These are phyloP conservation scores for Gopherus flavomarginatus DNA, from an alignment of 2,113 vertebrate genomes.

Conservation along the genomic window DNA sequence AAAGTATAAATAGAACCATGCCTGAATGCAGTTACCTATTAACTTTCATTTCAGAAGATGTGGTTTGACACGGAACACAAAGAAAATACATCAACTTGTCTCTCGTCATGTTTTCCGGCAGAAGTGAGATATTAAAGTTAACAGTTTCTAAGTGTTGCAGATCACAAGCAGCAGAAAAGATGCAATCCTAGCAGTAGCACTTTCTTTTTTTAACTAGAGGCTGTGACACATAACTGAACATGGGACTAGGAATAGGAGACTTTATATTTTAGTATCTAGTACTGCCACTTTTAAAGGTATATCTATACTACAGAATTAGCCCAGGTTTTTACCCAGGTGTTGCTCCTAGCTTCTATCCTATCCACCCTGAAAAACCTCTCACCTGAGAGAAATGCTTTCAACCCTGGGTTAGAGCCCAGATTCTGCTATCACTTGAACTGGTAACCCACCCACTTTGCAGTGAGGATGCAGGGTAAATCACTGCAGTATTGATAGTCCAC, in stretches of 20 bases:
- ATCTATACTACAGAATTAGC: background rate
- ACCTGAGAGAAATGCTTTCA: background rate
- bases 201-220: background rate
- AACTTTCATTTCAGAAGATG: background rate
- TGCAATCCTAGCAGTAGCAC: background rate
- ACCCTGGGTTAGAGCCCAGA: background rate
- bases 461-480: background rate
- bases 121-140: background rate
- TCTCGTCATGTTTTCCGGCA: background rate
- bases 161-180: background rate
- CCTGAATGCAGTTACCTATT: rapidly evolving
- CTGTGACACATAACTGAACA: background rate
- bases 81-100: background rate
- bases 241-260: background rate
- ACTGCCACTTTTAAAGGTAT: background rate
- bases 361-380: background rate
- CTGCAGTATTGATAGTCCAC: background rate
- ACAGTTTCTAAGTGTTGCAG: background rate
- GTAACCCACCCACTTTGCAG: background rate
- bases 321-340: background rate
- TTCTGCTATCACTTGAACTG: background rate
- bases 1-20: background rate
- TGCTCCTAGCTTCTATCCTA: too few species aligned
- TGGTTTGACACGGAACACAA: background rate
- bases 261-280: background rate